phyloP scores from a whole-genome alignment of 2,797 vertebrate genomes.

The Furcifer pardalis region DNA sequence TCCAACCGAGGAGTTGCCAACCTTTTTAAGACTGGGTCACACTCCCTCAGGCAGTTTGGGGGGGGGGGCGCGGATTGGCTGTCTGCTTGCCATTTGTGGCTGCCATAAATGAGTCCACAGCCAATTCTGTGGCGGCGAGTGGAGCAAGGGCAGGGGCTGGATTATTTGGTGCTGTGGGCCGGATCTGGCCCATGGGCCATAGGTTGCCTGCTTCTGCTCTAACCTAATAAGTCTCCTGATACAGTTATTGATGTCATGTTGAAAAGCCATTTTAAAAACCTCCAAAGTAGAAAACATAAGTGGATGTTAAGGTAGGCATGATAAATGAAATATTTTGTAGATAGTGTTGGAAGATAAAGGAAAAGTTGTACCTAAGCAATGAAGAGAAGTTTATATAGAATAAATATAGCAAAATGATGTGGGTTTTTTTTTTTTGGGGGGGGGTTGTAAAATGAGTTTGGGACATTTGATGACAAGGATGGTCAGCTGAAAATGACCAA shows the following conservation, averaged over 20 bases:
- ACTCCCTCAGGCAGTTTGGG: no score
- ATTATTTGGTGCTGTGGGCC: no score
- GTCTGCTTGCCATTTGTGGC: no score
- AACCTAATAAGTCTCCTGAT: constrained; percentile 38
- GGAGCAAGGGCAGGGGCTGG: no score
- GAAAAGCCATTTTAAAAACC: constrained; percentile 57
- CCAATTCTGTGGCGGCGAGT: no score
- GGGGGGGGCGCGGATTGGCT: no score
- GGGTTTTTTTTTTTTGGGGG: background rate
- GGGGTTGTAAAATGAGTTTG: background rate
- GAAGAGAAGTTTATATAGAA: background rate
- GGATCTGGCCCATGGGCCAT: no score
- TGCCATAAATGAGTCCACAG: no score
- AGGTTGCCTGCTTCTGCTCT: no score
- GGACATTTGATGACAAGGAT: background rate
- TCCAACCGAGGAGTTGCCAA: no score
- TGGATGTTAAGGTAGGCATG: constrained; percentile 7
- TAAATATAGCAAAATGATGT: background rate
- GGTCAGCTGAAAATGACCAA: background rate
- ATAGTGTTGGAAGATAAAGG: background rate
- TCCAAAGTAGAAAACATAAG: constrained; percentile 51
- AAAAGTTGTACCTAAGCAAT: background rate
- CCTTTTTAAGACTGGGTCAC: no score
- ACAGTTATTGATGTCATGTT: constrained; percentile 27
- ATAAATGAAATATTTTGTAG: background rate